Evolutionary conservation across 2,888 invertebrate species (phyloP).

Genomic region (Hyalella azteca): DNA sequence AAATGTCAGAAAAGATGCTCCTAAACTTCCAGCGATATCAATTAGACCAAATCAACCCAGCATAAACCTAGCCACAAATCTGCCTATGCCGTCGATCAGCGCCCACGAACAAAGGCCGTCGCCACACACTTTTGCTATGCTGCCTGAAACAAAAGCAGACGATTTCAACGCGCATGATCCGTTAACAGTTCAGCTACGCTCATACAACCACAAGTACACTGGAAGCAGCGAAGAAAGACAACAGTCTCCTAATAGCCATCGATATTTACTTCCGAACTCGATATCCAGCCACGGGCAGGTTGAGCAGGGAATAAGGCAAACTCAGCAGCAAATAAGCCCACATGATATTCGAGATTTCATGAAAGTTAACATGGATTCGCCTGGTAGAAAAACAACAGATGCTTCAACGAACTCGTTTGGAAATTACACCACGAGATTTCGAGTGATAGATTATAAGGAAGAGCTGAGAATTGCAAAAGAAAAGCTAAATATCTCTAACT

Average conservation of each 20-base stretch:
- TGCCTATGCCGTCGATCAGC: neutral
- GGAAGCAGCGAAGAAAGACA: neutral
- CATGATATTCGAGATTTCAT: neutral
- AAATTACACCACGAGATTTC: slow-evolving; percentile 4
- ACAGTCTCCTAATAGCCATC: too few relatives aligned
- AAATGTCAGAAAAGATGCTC: neutral
- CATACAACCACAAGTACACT: slow-evolving; percentile 5
- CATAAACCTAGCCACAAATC: neutral
- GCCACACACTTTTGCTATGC: neutral
- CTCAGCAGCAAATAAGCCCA: too few relatives aligned
- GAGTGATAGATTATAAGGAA: slow-evolving; percentile 1
- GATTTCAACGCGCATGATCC: slow-evolving; percentile 8
- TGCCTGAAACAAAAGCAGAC: slow-evolving; percentile 18
- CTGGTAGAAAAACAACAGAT: neutral
- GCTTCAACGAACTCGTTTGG: too few relatives aligned
- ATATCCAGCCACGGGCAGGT: too few relatives aligned
- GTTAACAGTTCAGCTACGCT: neutral
- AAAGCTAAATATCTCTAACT: neutral
- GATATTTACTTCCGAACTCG: too few relatives aligned
- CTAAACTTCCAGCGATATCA: neutral
- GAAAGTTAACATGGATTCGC: neutral
- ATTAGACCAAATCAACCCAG: neutral
- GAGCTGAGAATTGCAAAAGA: neutral
- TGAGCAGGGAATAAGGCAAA: too few relatives aligned
- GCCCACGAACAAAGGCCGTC: neutral